A percentile compares a stretch with the other conserved stretches of the same genome.
Evolutionary conservation across 2,113 vertebrate genomes (phyloP).

Genomic region (Colistium nudipinnis): DNA sequence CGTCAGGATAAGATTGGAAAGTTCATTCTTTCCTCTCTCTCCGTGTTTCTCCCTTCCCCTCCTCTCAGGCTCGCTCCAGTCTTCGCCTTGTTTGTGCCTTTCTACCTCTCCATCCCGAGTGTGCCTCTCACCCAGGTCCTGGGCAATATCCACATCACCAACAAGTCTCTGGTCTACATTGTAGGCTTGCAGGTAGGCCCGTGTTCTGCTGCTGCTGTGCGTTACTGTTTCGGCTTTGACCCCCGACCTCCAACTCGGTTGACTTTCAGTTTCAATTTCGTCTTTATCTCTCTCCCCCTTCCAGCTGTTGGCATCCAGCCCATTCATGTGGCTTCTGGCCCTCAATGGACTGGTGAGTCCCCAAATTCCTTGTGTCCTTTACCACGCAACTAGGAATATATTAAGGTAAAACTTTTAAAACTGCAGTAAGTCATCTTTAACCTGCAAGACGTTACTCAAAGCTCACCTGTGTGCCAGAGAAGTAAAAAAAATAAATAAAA

Average conservation of each 20-base stretch:
- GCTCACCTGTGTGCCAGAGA: neutral
- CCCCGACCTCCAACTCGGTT: neutral
- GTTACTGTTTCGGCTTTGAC: neutral
- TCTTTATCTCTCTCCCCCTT: neutral
- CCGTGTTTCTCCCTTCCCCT: neutral
- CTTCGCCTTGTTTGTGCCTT: constrained; percentile 96
- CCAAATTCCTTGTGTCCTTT: neutral
- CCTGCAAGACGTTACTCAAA: neutral
- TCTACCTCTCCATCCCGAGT: constrained; percentile 92
- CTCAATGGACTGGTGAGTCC: constrained; percentile 95
- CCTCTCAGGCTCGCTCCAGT: constrained; percentile 88
- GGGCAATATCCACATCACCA: constrained; percentile 92
- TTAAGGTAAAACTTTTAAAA: neutral
- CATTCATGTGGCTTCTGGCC: constrained; percentile 94
- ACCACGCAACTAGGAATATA: neutral
- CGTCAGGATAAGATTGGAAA: too few species aligned
- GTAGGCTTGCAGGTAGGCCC: constrained; percentile 91
- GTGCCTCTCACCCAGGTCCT: constrained; percentile 92
- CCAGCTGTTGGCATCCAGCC: constrained; percentile 87
- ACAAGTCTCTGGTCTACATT: constrained; percentile 96
- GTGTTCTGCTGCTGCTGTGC: neutral
- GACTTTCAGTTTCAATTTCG: neutral
- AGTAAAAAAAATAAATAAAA: too few species aligned
- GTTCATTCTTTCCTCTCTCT: neutral
- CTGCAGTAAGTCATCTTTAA: neutral